These are phyloP conservation scores for Halcyon leucocephala DNA, from an alignment of 2,797 vertebrate genomes.

Conservation along the genomic window DNA sequence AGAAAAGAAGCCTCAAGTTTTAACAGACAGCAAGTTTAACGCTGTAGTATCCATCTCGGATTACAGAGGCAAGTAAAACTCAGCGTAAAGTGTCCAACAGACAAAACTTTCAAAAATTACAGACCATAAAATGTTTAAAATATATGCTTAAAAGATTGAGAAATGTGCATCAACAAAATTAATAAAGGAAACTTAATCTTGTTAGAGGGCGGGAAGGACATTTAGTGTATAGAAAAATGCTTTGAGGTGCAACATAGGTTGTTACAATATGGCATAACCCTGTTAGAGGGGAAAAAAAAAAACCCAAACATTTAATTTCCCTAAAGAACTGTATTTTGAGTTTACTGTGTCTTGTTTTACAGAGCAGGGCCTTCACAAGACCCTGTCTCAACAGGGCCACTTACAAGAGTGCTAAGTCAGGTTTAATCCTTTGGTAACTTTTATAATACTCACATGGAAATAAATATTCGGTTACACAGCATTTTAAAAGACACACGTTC, in stretches of 20 bases:
- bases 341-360: conserved; percentile 75
- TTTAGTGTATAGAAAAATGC: conserved; percentile 79
- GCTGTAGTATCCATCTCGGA: conserved; percentile 79
- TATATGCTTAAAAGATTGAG: conserved; percentile 81
- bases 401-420: conserved; percentile 73
- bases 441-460: conserved; percentile 86
- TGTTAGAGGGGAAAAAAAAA: conserved; percentile 74
- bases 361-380: conserved; percentile 62
- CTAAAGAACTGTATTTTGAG: conserved; percentile 79
- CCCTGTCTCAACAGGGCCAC: conserved; percentile 69
- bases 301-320: conserved; percentile 65
- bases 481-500: conserved; percentile 74
- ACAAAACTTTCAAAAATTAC: conserved; percentile 81
- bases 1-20: conserved; percentile 81
- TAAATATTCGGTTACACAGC: conserved; percentile 83
- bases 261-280: conserved; percentile 77
- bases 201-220: conserved; percentile 76
- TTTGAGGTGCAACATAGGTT: conserved; percentile 68
- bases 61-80: conserved; percentile 84
- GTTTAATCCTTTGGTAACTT: conserved; percentile 90
- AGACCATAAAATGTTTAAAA: conserved; percentile 87
- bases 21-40: conserved; percentile 80
- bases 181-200: conserved; percentile 79
- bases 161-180: conserved; percentile 77
- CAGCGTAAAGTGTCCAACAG: conserved; percentile 78